Conservation (phyloP, 1,140 invertebrate species). For the Lamellibrachia luymesi region DNA sequence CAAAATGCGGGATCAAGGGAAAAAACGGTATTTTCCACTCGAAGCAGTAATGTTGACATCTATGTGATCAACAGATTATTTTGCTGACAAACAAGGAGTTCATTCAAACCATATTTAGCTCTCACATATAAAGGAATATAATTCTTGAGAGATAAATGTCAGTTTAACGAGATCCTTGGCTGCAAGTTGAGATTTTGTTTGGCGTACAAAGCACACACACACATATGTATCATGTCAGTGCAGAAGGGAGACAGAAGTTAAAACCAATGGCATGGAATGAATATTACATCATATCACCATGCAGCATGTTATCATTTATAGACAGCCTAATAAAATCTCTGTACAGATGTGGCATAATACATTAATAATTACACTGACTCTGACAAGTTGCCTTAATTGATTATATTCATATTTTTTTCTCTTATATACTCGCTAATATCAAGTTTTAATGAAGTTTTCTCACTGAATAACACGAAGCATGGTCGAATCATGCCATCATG, state of each 20-base stretch:
- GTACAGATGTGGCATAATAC: background rate
- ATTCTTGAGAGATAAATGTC: background rate
- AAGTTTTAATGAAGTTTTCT: background rate
- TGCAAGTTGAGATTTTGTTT: background rate
- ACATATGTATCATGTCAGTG: background rate
- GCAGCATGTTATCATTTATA: background rate
- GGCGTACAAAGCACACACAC: background rate
- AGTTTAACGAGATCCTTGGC: background rate
- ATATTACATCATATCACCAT: background rate
- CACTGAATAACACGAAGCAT: background rate
- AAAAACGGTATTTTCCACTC: too few relatives aligned
- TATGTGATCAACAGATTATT: background rate
- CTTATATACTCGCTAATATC: background rate
- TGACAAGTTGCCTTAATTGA: background rate
- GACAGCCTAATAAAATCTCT: background rate
- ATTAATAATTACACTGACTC: background rate
- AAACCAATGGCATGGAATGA: background rate
- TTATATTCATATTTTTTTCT: background rate
- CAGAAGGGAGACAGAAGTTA: background rate
- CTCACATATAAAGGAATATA: background rate
- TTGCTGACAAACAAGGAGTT: background rate
- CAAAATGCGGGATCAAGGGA: too few relatives aligned
- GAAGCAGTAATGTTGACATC: too few relatives aligned
- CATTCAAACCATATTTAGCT: background rate
- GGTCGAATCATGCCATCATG: too few relatives aligned